These are phyloP conservation scores for Triplophysa rosa DNA, from an alignment of 2,113 vertebrate species.

Conservation along the genomic window DNA sequence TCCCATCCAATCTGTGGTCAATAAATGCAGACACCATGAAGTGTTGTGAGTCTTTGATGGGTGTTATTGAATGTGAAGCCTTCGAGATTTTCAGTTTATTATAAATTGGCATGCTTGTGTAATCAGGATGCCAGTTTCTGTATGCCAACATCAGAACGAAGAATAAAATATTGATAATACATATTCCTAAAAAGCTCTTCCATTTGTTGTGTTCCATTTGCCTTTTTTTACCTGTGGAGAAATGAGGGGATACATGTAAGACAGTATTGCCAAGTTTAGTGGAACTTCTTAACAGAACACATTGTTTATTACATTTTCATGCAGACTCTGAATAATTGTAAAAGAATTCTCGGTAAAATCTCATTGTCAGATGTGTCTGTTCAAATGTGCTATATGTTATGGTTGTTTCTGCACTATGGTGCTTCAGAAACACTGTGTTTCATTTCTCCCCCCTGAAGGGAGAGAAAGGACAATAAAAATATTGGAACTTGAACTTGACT, in stretches of 20 bases:
- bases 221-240: background rate
- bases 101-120: background rate
- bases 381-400: too few relatives aligned
- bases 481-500: too few relatives aligned
- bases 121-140: background rate
- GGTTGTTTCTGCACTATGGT: too few relatives aligned
- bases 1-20: slow-evolving; percentile 66
- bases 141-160: background rate
- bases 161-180: background rate
- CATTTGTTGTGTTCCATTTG: background rate
- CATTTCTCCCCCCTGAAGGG: too few relatives aligned
- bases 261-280: background rate
- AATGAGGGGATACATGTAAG: background rate
- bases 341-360: too few relatives aligned
- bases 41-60: slow-evolving; percentile 67
- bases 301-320: too few relatives aligned
- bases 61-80: slow-evolving; percentile 56
- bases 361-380: too few relatives aligned
- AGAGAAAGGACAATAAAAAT: too few relatives aligned
- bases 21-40: slow-evolving; percentile 73
- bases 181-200: background rate
- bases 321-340: too few relatives aligned
- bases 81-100: background rate
- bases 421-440: too few relatives aligned
- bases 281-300: too few relatives aligned